A percentile compares a stretch with the other conserved stretches of the same genome.
Conservation (phyloP, 2,888 invertebrate species). For the Leuctra nigra region DNA sequence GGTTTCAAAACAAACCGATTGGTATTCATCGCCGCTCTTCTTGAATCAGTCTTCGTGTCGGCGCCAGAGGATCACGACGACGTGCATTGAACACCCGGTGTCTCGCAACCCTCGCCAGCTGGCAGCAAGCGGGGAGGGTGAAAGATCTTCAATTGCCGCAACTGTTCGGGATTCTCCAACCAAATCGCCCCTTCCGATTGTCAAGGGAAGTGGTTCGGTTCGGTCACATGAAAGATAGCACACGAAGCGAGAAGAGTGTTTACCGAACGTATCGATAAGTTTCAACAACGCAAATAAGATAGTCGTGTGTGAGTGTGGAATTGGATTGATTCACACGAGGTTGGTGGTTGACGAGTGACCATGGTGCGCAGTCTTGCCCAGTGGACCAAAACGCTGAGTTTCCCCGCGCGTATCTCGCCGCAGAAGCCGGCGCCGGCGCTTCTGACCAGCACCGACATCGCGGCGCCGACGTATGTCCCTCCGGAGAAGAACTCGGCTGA, state of each 20-base stretch:
- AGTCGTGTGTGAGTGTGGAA: background rate
- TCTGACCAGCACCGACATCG: background rate
- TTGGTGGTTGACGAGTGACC: background rate
- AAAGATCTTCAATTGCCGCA: background rate
- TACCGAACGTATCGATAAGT: background rate
- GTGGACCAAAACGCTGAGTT: slow-evolving; percentile 89
- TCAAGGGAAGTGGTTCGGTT: background rate
- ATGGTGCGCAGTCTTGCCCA: slow-evolving; percentile 85
- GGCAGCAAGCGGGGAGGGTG: too few relatives aligned
- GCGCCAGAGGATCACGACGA: too few relatives aligned
- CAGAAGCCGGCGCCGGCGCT: slow-evolving; percentile 48
- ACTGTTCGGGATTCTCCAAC: slow-evolving; percentile 6
- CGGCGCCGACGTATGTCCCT: background rate
- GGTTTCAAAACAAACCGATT: background rate
- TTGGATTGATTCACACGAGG: background rate
- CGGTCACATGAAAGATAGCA: background rate
- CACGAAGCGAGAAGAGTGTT: background rate
- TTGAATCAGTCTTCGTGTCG: too few relatives aligned
- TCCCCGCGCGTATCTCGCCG: slow-evolving; percentile 77
- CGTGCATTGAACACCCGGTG: too few relatives aligned
- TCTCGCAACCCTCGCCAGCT: background rate
- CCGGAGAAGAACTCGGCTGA: slow-evolving; percentile 11
- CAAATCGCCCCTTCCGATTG: background rate
- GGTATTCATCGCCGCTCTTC: slow-evolving; percentile 6
- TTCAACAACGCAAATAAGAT: slow-evolving; percentile 12